phyloP scores from a whole-genome alignment of 2,113 vertebrate genomes.

The Mesoclemmys tuberculata region DNA sequence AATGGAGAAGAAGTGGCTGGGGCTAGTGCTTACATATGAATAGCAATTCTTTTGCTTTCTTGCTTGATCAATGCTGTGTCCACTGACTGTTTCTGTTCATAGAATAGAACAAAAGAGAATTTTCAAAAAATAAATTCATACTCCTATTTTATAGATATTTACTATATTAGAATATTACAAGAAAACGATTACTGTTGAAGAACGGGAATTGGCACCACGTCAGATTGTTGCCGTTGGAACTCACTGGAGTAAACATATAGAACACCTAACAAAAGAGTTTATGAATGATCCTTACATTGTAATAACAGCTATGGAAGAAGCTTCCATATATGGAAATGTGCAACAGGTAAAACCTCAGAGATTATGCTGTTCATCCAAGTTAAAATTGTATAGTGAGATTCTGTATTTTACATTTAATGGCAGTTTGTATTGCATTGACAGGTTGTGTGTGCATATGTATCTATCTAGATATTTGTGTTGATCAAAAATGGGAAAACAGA shows the following conservation, averaged over 20 bases:
- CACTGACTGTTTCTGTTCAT: background rate
- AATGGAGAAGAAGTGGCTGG: background rate
- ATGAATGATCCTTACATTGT: constrained; percentile 85
- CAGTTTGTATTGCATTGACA: background rate
- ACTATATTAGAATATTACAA: constrained; percentile 86
- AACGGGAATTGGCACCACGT: constrained; percentile 61
- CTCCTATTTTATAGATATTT: constrained; percentile 78
- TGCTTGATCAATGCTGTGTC: background rate
- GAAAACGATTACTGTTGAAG: constrained; percentile 71
- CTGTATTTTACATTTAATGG: background rate
- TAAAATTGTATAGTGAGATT: background rate
- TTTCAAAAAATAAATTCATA: background rate
- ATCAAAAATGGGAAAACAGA: background rate
- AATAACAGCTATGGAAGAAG: constrained; percentile 85
- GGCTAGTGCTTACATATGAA: background rate
- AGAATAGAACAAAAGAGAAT: background rate
- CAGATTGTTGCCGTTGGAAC: constrained; percentile 87
- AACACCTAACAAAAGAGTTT: constrained; percentile 78
- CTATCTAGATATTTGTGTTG: background rate
- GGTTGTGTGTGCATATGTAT: background rate
- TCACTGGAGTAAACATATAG: constrained; percentile 81
- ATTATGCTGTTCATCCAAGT: accelerated
- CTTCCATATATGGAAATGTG: constrained; percentile 87
- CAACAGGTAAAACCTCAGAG: constrained; percentile 84
- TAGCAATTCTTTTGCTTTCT: background rate